Evolutionary conservation across 2,113 vertebrate genomes (phyloP), one percentile per base, ranked within the genome.

Genomic region (Pleuronectes platessa): DNA sequence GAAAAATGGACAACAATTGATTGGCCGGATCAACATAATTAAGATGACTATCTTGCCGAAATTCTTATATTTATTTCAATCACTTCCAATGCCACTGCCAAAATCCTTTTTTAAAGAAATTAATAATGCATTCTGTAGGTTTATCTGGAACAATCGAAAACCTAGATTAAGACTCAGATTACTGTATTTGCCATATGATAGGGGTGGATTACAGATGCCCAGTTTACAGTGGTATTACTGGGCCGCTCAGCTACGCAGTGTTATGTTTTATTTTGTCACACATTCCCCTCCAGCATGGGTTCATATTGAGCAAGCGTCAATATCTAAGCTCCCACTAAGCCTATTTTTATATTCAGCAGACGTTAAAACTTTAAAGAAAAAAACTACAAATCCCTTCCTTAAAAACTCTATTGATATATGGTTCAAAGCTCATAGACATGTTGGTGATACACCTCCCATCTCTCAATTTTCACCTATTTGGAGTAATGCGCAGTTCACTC

Each of bases 241-340:
- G 24, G 17, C 15, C 27, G 27, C 15, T 21, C 64, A 67, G 26
- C 23, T 67, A 3, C 18, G 21, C 17, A 53, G 24, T 14, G 49
- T 47, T 26, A 53, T n/a, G 47, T 67, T 68, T 61, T 61, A 54
- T 31, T 61, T 60, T 23, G 31, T 27, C 31, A 23, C 54, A 51
- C 24, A 75, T 15, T n/a, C 45, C 13, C 58, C 63, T 35, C 26
- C 54, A 67, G 53, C 53, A 24, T 64, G 61, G 61, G 5, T 74
- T 23, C 27, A 63, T 64, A 27, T 15, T 45, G 51, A 65, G n/a
- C 40, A 65, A 45, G 12, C 51, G 27, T 64, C 23, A 55, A 2
- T 72, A 72, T 24, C 49, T n/a, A 64, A 74, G 21, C 18, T 74
- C 12, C 31, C 61, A 56, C 7, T 74, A 18, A 56, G 53, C n/a